phyloP scores from a whole-genome alignment of 2,888 invertebrate genomes.

The Leucania comma region DNA sequence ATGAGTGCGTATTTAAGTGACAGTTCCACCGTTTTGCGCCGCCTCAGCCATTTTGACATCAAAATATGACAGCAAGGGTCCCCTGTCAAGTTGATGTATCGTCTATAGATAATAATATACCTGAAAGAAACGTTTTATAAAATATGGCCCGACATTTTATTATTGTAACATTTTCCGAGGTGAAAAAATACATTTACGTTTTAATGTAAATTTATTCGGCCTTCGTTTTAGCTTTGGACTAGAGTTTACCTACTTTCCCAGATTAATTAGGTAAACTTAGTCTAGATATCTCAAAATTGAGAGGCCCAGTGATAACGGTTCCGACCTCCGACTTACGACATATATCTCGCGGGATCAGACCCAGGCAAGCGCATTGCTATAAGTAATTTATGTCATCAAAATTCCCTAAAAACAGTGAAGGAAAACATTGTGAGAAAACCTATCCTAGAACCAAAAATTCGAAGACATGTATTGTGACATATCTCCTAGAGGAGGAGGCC shows the following conservation, averaged over 20 bases:
- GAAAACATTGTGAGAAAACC: no score
- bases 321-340: no score
- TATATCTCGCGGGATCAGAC: no score
- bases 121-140: conserved; percentile 36
- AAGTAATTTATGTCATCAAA: no score
- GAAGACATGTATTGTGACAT: no score
- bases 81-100: conserved; percentile 57
- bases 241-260: not conserved
- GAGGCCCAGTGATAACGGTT: no score
- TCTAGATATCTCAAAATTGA: no score
- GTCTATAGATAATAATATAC: conserved; percentile 44
- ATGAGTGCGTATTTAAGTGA: conserved; percentile 55
- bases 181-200: conserved; percentile 6
- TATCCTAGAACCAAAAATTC: no score
- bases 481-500: no score
- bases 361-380: no score
- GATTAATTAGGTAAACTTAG: no score
- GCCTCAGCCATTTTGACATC: conserved; percentile 55
- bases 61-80: conserved; percentile 58
- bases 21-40: conserved; percentile 47
- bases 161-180: conserved; percentile 18
- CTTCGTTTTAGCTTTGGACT: not conserved
- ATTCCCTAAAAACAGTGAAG: no score
- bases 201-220: not conserved
- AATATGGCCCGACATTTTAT: conserved; percentile 35